These are phyloP conservation scores for Drosophila atripex DNA, from an alignment of 2,888 invertebrate species.

Conservation along the genomic window DNA sequence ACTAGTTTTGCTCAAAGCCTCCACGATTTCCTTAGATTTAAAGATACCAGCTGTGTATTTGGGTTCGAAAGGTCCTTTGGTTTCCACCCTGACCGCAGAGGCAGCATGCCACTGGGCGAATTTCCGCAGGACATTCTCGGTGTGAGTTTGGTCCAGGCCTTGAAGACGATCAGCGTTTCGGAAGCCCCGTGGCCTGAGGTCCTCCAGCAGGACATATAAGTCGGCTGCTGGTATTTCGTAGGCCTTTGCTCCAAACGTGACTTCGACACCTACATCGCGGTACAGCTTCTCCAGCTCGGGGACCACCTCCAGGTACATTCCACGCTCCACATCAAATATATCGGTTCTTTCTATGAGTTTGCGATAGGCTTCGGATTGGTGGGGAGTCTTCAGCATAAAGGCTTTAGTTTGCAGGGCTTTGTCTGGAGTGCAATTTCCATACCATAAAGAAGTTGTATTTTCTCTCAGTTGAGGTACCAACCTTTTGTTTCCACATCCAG, in stretches of 20 bases:
- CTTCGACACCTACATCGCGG: constrained; percentile 50
- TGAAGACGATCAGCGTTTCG: constrained; percentile 72
- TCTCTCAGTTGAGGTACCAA: constrained; percentile 30
- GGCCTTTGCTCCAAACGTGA: constrained; percentile 57
- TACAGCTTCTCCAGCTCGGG: constrained; percentile 74
- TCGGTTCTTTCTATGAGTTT: constrained; percentile 51
- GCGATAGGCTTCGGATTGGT: constrained; percentile 37
- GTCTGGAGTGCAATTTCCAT: neutral
- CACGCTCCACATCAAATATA: constrained; percentile 66
- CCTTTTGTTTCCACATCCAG: constrained; percentile 71
- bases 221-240: constrained; percentile 37
- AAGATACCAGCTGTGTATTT: constrained; percentile 24
- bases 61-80: constrained; percentile 54
- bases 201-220: constrained; percentile 69
- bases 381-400: constrained; percentile 60
- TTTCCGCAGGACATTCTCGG: constrained; percentile 68
- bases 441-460: too few relatives aligned
- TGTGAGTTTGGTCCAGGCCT: constrained; percentile 72
- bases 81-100: constrained; percentile 69
- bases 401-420: constrained; percentile 17
- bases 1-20: constrained; percentile 15
- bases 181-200: constrained; percentile 64
- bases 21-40: constrained; percentile 7
- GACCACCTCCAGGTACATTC: constrained; percentile 68
- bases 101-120: constrained; percentile 81